phyloP scores from a whole-genome alignment of 2,113 vertebrate species.

The Uria lomvia region DNA sequence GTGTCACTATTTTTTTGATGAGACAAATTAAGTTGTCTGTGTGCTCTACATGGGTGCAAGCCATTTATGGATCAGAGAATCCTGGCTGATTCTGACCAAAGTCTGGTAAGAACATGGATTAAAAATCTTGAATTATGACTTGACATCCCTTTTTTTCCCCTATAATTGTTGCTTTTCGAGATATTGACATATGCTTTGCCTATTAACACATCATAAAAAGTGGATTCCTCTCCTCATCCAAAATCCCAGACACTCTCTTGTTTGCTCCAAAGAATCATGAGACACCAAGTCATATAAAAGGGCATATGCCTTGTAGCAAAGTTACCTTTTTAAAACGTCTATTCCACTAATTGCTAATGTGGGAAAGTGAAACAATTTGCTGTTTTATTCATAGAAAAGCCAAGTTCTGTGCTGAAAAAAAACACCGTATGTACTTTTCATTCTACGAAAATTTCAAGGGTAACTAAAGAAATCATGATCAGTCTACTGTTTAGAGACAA shows the following conservation, averaged over 20 bases:
- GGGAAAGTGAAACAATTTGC: not conserved
- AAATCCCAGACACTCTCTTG: not conserved
- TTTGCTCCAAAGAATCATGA: not conserved
- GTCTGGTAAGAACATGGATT: not conserved
- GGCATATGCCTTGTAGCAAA: not conserved
- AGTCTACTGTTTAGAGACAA: not conserved
- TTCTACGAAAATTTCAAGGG: not conserved
- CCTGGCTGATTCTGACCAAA: not conserved
- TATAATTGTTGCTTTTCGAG: not conserved
- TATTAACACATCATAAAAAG: not conserved
- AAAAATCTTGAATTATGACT: not conserved
- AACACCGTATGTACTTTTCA: not conserved
- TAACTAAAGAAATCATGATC: not conserved
- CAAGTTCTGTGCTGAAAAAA: not conserved
- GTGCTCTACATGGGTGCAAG: fast-evolving
- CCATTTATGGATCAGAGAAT: not conserved
- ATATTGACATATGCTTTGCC: not conserved
- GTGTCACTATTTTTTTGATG: not conserved
- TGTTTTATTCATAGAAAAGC: not conserved
- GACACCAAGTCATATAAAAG: not conserved
- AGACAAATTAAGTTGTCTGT: not conserved
- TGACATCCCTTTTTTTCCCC: not conserved
- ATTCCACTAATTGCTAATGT: not conserved
- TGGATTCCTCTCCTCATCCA: not conserved
- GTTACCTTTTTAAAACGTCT: not conserved